Evolutionary conservation across 2,797 vertebrate genomes (phyloP), one percentile per base, ranked within the genome.

Genomic region (Cyclura pinguis): DNA sequence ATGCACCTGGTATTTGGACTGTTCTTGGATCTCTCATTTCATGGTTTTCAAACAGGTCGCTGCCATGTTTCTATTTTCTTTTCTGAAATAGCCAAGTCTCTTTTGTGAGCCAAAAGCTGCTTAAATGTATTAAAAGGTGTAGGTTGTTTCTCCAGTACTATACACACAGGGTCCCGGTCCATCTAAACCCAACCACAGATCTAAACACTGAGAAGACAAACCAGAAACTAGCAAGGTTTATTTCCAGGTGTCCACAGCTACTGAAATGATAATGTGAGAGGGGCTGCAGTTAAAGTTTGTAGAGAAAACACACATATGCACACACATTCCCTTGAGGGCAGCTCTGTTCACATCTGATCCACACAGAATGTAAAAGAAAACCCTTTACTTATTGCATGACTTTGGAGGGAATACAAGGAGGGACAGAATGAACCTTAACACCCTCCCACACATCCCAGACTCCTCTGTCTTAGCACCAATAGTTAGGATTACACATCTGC

Each of bases 381-480:
- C 20, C 29, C 32, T n/a, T 35, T 86, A 57, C 42, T 73, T 80
- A 57, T 47, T 72, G 89, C 62, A 83, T 80, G 72, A 76, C 69
- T 84, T 88, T 42, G 29, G 84, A 47, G 52, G 50, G n/a, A 24
- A 47, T 24, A n/a, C 42, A 10, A 38, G 50, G 50, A 35, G 35
- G 50, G n/a, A 35, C 24, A 78, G 47, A 74, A 29, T 10, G 62
- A 27, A 24, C n/a, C 2, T 69, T 14, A 32, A 20, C 20, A 13
- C 12, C 10, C 52, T 6, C 14, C 80, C 24, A 22, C 73, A 38
- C n/a, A 55, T 52, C 32, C 73, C 73, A 12, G 29, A 2, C 50
- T 64, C 59, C 59, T 78, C 38, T 50, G 57, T 50, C 59, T 20
- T 89, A 76, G 82, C 73, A 85, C 82, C 83, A 80, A 78, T 29